phyloP scores from a whole-genome alignment of 2,113 vertebrate genomes.

The Dicaeum eximium region DNA sequence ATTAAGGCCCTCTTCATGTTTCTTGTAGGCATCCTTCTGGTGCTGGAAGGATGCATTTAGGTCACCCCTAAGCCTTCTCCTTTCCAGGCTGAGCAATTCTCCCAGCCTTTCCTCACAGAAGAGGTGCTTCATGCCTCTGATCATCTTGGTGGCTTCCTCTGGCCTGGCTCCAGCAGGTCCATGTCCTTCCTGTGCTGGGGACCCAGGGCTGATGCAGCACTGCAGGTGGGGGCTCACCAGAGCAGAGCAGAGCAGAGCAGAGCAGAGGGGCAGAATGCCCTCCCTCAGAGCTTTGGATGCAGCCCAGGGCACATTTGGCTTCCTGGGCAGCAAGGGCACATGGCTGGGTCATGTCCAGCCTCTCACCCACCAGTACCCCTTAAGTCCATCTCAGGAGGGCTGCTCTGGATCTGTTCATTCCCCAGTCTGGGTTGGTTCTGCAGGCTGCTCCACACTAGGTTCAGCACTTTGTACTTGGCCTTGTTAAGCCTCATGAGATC shows the following conservation, averaged over 20 bases:
- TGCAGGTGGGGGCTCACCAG: neutral
- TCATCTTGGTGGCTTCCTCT: neutral
- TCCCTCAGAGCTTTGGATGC: neutral
- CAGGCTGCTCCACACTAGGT: too few relatives aligned
- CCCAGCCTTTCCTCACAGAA: neutral
- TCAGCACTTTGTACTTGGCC: neutral
- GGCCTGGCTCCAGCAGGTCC: accelerated
- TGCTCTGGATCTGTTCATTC: neutral
- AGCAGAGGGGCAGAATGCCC: neutral
- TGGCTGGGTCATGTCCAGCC: neutral
- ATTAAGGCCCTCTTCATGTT: neutral
- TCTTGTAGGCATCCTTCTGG: neutral
- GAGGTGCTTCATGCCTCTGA: neutral
- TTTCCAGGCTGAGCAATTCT: neutral
- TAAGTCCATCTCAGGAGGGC: neutral
- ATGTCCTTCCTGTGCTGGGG: neutral
- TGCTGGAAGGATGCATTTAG: neutral
- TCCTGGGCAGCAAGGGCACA: too few relatives aligned
- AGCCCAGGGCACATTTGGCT: neutral
- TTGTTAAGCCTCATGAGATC: neutral
- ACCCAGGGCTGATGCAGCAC: neutral
- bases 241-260: neutral
- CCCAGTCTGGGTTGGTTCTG: neutral
- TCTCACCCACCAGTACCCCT: neutral
- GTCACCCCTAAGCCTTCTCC: neutral